A percentile compares a stretch with the other conserved stretches of the same genome.
phyloP scores from a whole-genome alignment of 2,888 invertebrate genomes.

The Apamea crenata region DNA sequence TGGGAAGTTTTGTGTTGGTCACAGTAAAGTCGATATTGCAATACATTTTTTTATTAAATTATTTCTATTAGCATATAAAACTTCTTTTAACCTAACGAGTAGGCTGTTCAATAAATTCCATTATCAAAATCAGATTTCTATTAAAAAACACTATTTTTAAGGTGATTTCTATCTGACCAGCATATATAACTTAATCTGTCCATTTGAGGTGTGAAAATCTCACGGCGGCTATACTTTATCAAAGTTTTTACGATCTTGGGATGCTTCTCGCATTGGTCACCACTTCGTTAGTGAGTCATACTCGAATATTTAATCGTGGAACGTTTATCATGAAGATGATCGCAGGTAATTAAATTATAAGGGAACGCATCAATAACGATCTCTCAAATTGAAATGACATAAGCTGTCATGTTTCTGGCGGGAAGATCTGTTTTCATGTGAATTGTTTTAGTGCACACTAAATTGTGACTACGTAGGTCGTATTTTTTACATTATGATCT shows the following conservation, averaged over 20 bases:
- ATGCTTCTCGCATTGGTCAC: conserved; percentile 58
- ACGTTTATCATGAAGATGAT: conserved; percentile 54
- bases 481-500: conserved; percentile 35
- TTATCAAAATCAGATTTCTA: conserved; percentile 22
- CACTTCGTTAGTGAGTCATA: conserved; percentile 64
- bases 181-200: conserved; percentile 51
- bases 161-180: conserved; percentile 50
- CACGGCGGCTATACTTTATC: conserved; percentile 45
- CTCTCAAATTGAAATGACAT: conserved; percentile 58
- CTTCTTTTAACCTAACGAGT: conserved; percentile 1
- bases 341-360: conserved; percentile 55
- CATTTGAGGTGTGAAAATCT: conserved; percentile 51
- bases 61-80: conserved; percentile 31
- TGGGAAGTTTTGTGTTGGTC: conserved; percentile 15
- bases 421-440: conserved; percentile 28
- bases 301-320: conserved; percentile 56
- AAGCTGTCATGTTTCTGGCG: conserved; percentile 51
- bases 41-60: conserved; percentile 31
- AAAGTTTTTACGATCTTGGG: conserved; percentile 57
- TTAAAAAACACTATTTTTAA: conserved; percentile 26
- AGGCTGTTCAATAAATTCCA: conserved; percentile 34
- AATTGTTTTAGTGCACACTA: conserved; percentile 27
- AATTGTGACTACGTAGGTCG: conserved; percentile 19
- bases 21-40: conserved; percentile 17
- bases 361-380: conserved; percentile 54